phyloP scores from a whole-genome alignment of 1,140 invertebrate genomes.

The Kradibia gibbosae region DNA sequence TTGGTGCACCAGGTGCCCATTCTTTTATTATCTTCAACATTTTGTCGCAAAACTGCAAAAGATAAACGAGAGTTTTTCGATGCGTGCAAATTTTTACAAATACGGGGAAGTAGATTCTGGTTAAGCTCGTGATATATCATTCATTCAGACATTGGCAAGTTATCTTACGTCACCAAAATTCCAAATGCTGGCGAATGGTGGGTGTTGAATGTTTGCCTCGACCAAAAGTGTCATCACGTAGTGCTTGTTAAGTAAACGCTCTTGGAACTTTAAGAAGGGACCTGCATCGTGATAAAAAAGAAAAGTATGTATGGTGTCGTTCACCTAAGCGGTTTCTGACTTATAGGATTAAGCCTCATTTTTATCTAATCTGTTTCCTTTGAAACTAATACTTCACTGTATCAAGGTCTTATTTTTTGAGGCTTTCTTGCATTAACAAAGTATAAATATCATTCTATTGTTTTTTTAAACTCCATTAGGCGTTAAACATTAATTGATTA shows the following conservation, averaged over 20 bases:
- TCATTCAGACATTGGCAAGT: neutral
- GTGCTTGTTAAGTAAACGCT: conserved; percentile 51
- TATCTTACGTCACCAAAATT: conserved; percentile 52
- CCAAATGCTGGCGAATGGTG: conserved; percentile 44
- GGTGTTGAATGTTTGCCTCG: conserved; percentile 45
- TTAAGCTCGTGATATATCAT: neutral
- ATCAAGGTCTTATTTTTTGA: neutral
- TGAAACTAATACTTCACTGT: neutral
- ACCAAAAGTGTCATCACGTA: conserved; percentile 50
- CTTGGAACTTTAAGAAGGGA: conserved; percentile 52
- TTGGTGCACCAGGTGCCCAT: neutral
- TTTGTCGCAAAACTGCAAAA: conserved; percentile 47
- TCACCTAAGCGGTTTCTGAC: neutral
- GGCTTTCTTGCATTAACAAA: neutral
- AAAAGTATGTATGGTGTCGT: conserved; percentile 10
- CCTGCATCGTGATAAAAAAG: conserved; percentile 29
- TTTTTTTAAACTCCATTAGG: neutral
- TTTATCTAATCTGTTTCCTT: neutral
- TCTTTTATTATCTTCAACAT: conserved; percentile 41
- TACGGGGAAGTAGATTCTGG: conserved; percentile 4
- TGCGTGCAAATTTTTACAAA: neutral
- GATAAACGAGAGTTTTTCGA: neutral
- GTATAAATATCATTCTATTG: neutral
- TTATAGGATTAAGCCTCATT: neutral
- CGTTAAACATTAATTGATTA: neutral